A percentile compares a stretch with the other conserved stretches of the same genome.
Conservation (phyloP, 2,797 vertebrate species). For the Danio kyathit region DNA sequence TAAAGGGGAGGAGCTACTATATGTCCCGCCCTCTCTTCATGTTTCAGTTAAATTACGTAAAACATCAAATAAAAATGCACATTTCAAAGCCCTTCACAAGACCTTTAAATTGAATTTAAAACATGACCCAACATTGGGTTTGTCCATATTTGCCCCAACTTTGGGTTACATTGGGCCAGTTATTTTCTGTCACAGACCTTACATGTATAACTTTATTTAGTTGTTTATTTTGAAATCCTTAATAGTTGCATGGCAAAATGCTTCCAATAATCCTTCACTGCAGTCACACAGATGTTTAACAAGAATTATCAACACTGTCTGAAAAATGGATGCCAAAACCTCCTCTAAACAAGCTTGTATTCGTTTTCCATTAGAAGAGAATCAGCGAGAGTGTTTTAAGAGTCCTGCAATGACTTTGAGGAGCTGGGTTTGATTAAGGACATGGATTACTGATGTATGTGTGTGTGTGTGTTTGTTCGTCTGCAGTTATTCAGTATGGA, state of each 20-base stretch:
- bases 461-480: slow-evolving; percentile 45
- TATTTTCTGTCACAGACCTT: too few relatives aligned
- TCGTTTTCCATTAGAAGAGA: not conserved
- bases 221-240: not conserved
- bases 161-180: too few relatives aligned
- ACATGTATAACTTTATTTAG: not conserved
- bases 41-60: too few relatives aligned
- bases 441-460: slow-evolving; percentile 12
- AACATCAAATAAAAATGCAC: too few relatives aligned
- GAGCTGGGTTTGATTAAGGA: slow-evolving; percentile 33
- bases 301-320: not conserved
- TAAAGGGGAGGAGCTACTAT: too few relatives aligned
- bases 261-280: not conserved
- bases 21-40: too few relatives aligned
- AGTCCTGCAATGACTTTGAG: not conserved
- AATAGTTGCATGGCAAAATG: not conserved
- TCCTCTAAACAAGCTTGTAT: not conserved
- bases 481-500: slow-evolving; percentile 94
- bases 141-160: too few relatives aligned
- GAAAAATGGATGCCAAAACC: not conserved
- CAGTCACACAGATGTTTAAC: not conserved
- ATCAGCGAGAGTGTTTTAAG: not conserved
- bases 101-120: too few relatives aligned
- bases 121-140: too few relatives aligned
- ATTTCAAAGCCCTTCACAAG: too few relatives aligned